Conservation (phyloP, 2,113 vertebrate species). For the Lepisosteus oculatus region DNA sequence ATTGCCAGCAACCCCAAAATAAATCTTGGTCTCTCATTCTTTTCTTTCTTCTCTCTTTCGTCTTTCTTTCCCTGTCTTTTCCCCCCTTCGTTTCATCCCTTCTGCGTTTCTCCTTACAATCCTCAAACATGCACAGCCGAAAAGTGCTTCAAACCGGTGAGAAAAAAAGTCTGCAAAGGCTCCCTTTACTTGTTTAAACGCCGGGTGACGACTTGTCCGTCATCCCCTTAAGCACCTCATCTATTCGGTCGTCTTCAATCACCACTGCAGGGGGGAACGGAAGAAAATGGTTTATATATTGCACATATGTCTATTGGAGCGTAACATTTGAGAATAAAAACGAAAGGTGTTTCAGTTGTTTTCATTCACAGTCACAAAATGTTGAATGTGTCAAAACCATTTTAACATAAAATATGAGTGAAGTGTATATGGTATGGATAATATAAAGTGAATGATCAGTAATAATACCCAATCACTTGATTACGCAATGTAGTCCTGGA, state of each 20-base stretch:
- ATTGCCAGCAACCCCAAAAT: conserved; percentile 81
- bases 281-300: background rate
- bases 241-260: conserved; percentile 98
- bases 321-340: no score
- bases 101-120: conserved; percentile 52
- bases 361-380: no score
- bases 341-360: no score
- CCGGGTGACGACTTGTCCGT: conserved; percentile 93
- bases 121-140: conserved; percentile 82
- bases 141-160: conserved; percentile 84
- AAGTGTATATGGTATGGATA: no score
- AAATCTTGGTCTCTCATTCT: conserved; percentile 52
- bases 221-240: conserved; percentile 97
- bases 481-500: no score
- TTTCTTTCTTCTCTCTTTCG: conserved; percentile 27
- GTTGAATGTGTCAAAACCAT: no score
- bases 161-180: conserved; percentile 77
- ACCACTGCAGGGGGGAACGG: conserved; percentile 78
- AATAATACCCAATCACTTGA: no score
- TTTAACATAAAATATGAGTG: no score
- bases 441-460: no score
- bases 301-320: no score
- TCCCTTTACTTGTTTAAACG: conserved; percentile 74
- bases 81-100: conserved; percentile 60
- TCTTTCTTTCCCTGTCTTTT: conserved; percentile 35